Conservation (phyloP, 2,113 vertebrate genomes). For the Promerops cafer region DNA sequence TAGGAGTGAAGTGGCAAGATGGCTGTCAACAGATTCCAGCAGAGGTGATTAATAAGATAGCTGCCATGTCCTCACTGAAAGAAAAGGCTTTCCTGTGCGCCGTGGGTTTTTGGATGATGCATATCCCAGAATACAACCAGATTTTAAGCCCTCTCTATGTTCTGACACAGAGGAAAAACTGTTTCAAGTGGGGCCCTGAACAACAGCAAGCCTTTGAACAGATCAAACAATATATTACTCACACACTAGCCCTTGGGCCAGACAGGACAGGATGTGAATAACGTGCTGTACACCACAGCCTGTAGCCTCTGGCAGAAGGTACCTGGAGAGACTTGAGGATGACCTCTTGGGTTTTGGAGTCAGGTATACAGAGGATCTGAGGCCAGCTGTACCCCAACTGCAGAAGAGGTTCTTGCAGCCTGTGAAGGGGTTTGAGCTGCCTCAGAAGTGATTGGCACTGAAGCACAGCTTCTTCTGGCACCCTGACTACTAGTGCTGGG, state of each 20-base stretch:
- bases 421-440: background rate
- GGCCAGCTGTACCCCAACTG: background rate
- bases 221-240: background rate
- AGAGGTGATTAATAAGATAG: background rate
- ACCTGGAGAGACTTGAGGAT: background rate
- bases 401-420: background rate
- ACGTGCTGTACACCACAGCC: background rate
- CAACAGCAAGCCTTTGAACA: background rate
- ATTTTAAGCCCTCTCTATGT: background rate
- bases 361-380: background rate
- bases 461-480: background rate
- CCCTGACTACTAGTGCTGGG: no score
- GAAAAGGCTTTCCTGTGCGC: background rate
- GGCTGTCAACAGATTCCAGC: background rate
- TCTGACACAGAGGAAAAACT: accelerated
- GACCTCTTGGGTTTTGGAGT: background rate
- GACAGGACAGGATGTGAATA: background rate
- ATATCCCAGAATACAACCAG: background rate
- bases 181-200: background rate
- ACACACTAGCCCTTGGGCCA: background rate
- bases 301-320: background rate
- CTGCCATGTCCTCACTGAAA: background rate
- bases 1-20: background rate
- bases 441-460: background rate
- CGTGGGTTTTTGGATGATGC: background rate